These are phyloP conservation scores for Tigriopus japonicus DNA, from an alignment of 1,140 invertebrate species.

Conservation along the genomic window DNA sequence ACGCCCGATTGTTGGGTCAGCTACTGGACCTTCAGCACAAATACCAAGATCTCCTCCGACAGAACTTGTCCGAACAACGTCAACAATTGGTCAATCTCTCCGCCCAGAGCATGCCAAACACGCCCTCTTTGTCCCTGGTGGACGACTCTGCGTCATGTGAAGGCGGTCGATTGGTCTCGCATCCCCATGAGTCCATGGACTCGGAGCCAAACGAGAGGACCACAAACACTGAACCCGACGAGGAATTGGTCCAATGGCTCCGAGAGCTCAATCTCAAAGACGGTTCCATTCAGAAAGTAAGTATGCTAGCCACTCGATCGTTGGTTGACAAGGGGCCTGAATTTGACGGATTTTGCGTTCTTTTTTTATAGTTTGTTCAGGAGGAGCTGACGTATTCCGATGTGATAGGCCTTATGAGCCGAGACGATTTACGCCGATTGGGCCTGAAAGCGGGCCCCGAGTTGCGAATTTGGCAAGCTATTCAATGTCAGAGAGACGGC, in stretches of 20 bases:
- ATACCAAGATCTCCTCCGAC: conserved; percentile 46
- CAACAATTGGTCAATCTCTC: conserved; percentile 24
- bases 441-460: conserved; percentile 40
- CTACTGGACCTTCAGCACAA: conserved; percentile 33
- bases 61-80: conserved; percentile 48
- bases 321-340: too few relatives aligned
- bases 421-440: conserved; percentile 52
- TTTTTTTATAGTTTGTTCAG: conserved; percentile 36
- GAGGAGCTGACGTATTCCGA: conserved; percentile 62
- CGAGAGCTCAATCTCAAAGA: conserved; percentile 7
- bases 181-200: too few relatives aligned
- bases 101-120: too few relatives aligned
- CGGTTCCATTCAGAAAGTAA: conserved; percentile 6
- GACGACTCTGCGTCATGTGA: too few relatives aligned
- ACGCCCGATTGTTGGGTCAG: neutral
- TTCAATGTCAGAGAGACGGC: neutral
- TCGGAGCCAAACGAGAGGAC: too few relatives aligned
- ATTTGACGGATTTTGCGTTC: conserved; percentile 14
- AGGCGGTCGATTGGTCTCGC: too few relatives aligned
- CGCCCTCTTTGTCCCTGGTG: too few relatives aligned
- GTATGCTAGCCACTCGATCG: neutral
- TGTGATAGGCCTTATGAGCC: conserved; percentile 45
- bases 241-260: conserved; percentile 16
- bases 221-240: neutral
- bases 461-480: conserved; percentile 11